Evolutionary conservation across 2,888 invertebrate species (phyloP), one percentile per base, ranked within the genome.

Genomic region (Hyalella azteca): DNA sequence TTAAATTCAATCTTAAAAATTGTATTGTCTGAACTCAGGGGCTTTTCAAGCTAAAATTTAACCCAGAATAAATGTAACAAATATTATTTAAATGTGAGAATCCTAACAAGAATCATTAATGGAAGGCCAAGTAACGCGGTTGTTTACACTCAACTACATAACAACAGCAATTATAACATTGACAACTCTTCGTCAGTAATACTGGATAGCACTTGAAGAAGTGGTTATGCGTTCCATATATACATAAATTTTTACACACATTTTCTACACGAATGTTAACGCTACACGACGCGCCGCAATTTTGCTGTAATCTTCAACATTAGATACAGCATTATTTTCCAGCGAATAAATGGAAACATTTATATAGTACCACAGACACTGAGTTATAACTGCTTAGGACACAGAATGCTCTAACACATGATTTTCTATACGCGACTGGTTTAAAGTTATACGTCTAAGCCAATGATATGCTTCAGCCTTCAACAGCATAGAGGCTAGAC

Each of bases 321-420:
- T 4, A 15, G 66, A 54, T 22, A 36, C 66, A 66, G 66, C 66
- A n/a, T 15, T 29, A 36, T 66, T 66, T 36, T 36, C 39, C 4
- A 13, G 32, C 36, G 36, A 66, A 66, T 66, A 36, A 36, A 29
- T 36, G 3, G 19, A 66, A 7, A 66, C 36, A 36, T 36, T 36
- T 66, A 66, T 29, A n/a, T n/a, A 36, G 29, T 66, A 66, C 66
- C 36, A 66, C 66, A 66, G 66, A 66, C 66, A 66, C 66, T 36
- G 66, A 66, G 36, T 66, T 36, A 36, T 66, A 66, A 66, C 66
- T 36, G 66, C 66, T 36, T 59, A 59, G 32, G 66, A 66, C 66
- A 66, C 66, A 19, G 29, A 36, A 36, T 66, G 32, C 36, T 66
- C 66, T 66, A 66, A 32, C 66, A 66, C 66, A 36, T 29, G 66